A percentile compares a stretch with the other conserved stretches of the same genome.
These are phyloP conservation scores for Acomys russatus DNA, from an alignment of 2,797 vertebrate genomes.

Conservation along the genomic window DNA sequence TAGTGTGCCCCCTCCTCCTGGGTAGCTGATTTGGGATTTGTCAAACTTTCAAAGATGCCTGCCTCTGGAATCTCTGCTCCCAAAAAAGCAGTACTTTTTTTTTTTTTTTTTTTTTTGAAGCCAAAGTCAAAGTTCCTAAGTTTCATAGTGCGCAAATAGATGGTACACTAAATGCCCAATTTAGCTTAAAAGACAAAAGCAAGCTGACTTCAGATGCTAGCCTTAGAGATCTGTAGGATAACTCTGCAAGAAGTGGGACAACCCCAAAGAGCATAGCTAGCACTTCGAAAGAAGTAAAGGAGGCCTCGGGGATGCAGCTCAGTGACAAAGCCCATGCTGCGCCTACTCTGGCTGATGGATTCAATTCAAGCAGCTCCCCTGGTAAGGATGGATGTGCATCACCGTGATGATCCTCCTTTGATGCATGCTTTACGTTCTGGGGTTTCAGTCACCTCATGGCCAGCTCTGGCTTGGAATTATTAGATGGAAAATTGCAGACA, in stretches of 20 bases:
- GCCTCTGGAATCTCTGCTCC: neutral
- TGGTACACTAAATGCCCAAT: neutral
- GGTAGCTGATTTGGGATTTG: neutral
- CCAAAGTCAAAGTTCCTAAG: neutral
- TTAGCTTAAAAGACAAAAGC: neutral
- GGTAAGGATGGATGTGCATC: neutral
- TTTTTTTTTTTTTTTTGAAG: neutral
- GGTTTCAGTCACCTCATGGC: neutral
- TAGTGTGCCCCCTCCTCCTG: neutral
- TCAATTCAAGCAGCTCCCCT: neutral
- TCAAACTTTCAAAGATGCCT: neutral
- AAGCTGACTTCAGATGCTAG: neutral
- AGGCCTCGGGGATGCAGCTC: too few species aligned
- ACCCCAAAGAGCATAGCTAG: neutral
- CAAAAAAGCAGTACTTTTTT: neutral
- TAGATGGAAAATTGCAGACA: neutral
- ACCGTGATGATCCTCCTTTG: neutral
- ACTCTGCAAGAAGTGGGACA: neutral
- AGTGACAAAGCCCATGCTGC: neutral
- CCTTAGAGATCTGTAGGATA: neutral
- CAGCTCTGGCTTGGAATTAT: neutral
- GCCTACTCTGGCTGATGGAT: too few species aligned
- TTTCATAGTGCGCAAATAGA: neutral
- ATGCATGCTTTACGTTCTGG: neutral
- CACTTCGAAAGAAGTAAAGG: neutral